Evolutionary conservation across 1,140 invertebrate species (phyloP), one percentile per base, ranked within the genome.

Genomic region (Drosophila kohkoa): DNA sequence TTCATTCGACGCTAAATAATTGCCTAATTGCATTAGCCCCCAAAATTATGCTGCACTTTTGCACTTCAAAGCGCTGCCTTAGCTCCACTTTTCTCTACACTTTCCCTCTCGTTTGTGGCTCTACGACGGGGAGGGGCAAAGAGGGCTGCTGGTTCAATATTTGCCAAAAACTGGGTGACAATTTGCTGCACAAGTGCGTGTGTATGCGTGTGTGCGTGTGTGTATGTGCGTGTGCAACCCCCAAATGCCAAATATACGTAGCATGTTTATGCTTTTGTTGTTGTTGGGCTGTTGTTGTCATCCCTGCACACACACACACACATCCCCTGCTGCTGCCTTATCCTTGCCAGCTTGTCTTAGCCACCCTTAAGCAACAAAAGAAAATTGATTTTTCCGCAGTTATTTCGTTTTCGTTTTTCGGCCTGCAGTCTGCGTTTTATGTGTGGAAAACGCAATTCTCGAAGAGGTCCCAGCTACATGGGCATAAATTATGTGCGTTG

Each of bases 301-400:
- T 63, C 66, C 63, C 80, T 16, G 5, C 25, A 6, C 41, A n/a
- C 15, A 3, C 13, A 6, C 28, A 11, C 6, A 10, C 16, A 3
- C 30, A 11, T 15, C 54, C 8, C n/a, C 15, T 20, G 13, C 54
- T 41, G n/a, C 30, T 54, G 8, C 51, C 20, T 3, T 8, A 4
- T 62, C 48, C 57, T 48, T 64, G 13, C 64, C 20, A 25, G 20
- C 20, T 25, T 35, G 7, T 8, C 8, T 13, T 49, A 51, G 43
- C 67, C 72, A 75, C 72, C 76, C 77, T 67, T 75, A 74, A 77
- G 80, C 76, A 79, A 25, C 76, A 68, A 83, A 88, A 90, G 86
- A 88, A 88, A 88, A 88, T 88, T 88, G 83, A 89, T 88, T 88
- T 88, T 88, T 88, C 77, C 80, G 81, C 85, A 79, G 76, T 87